A percentile compares a stretch with the other conserved stretches of the same genome.
Evolutionary conservation across 1,140 invertebrate genomes (phyloP).

Genomic region (Scaptomyza graminum): DNA sequence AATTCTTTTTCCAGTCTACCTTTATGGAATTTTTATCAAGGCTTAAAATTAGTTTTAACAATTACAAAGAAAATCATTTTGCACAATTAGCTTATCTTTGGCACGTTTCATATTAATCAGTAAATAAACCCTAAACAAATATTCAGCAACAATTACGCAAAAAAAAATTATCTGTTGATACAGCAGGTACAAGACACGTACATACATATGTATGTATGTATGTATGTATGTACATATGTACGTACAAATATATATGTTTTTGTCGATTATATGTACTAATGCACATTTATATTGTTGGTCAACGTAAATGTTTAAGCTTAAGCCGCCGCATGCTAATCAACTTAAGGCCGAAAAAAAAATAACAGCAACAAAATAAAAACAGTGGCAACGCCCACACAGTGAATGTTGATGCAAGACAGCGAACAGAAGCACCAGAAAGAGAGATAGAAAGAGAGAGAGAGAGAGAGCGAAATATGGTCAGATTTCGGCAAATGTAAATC

Average conservation of each 20-base stretch:
- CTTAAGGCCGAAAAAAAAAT: background rate
- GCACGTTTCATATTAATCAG: constrained; percentile 36
- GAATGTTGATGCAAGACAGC: background rate
- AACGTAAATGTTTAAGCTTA: constrained; percentile 49
- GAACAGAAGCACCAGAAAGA: background rate
- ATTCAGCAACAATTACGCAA: constrained; percentile 22
- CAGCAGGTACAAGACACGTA: background rate
- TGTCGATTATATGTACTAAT: background rate
- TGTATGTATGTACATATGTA: background rate
- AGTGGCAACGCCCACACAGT: constrained; percentile 40
- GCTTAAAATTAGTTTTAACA: background rate
- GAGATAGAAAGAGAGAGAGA: background rate
- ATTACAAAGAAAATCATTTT: constrained; percentile 3
- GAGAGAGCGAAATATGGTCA: background rate
- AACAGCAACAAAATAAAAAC: constrained; percentile 11
- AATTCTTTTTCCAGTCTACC: too few relatives aligned
- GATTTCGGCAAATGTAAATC: constrained; percentile 65
- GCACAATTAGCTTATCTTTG: constrained; percentile 24
- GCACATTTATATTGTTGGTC: constrained; percentile 60
- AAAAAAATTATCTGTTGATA: constrained; percentile 1
- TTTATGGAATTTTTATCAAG: background rate
- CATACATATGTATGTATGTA: constrained; percentile 2
- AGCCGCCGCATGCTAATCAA: constrained; percentile 62
- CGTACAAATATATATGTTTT: background rate
- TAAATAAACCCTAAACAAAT: constrained; percentile 11